Evolutionary conservation across 2,888 invertebrate genomes (phyloP).

Genomic region (Suillia variegata): DNA sequence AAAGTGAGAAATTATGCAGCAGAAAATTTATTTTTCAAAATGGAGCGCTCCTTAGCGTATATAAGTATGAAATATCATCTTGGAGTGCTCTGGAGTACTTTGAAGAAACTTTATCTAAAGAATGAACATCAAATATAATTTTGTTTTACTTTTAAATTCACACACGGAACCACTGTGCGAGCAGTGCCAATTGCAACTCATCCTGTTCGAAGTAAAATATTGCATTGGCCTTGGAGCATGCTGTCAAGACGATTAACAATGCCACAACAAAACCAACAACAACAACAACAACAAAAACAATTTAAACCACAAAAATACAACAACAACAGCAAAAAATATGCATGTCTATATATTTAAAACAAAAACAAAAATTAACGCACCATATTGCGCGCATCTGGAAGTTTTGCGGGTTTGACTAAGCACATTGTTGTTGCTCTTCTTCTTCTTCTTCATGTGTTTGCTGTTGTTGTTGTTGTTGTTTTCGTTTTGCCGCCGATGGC

Average conservation of each 20-base stretch:
- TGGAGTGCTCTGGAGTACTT: no score
- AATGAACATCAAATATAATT: no score
- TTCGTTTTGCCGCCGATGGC: constrained; percentile 33
- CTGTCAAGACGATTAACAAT: constrained; percentile 54
- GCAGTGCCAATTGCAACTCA: background rate
- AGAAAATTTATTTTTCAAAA: no score
- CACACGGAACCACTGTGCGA: no score
- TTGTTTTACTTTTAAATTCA: no score
- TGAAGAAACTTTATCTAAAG: no score
- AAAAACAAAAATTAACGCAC: constrained; percentile 40
- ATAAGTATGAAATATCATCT: no score
- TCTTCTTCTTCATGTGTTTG: constrained; percentile 7
- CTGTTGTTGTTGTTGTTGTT: constrained; percentile 11
- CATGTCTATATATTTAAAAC: constrained; percentile 8
- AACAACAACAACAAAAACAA: background rate
- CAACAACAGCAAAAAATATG: background rate
- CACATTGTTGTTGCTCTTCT: background rate
- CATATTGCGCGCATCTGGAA: constrained; percentile 53
- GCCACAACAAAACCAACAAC: constrained; percentile 28
- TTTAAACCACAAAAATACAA: constrained; percentile 23
- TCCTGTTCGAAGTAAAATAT: constrained; percentile 41
- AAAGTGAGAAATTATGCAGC: no score
- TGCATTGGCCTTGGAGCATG: constrained; percentile 51
- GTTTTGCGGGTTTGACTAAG: constrained; percentile 21
- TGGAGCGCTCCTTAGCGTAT: no score